Evolutionary conservation across 2,113 vertebrate genomes (phyloP).

Genomic region (Clupea harengus): DNA sequence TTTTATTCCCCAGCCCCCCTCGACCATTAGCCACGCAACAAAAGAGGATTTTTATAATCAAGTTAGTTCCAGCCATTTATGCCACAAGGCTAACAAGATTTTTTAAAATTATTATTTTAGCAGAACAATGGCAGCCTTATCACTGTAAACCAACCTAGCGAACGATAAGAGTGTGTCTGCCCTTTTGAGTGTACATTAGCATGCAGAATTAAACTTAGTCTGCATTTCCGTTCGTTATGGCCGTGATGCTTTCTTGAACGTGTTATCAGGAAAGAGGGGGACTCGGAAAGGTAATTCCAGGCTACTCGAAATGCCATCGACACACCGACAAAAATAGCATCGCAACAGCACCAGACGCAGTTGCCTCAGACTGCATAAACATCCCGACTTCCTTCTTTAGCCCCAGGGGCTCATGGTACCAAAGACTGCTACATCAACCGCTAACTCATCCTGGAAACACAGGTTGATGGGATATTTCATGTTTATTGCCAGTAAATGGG

Average conservation of each 20-base stretch:
- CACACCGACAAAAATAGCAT: not conserved
- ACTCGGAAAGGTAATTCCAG: not conserved
- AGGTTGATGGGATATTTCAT: not conserved
- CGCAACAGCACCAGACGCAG: not conserved
- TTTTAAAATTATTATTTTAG: constrained; percentile 26
- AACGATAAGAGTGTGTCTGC: not conserved
- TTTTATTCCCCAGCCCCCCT: constrained; percentile 60
- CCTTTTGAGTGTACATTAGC: constrained; percentile 1
- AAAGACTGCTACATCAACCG: not conserved
- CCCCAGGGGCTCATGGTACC: not conserved
- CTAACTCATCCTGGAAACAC: not conserved
- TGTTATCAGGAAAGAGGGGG: not conserved
- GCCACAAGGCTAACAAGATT: constrained; percentile 64
- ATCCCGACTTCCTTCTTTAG: not conserved
- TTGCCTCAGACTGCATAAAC: not conserved
- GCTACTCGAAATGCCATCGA: not conserved
- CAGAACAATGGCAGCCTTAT: constrained; percentile 28
- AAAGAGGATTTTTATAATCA: constrained; percentile 58
- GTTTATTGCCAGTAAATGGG: not conserved
- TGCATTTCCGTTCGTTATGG: not conserved
- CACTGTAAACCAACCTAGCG: not conserved
- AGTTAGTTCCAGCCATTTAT: constrained; percentile 65
- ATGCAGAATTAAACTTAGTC: not conserved
- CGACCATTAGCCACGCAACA: constrained; percentile 61
- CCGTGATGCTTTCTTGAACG: not conserved